phyloP scores from a whole-genome alignment of 1,140 invertebrate genomes.

The Drusus annulatus region DNA sequence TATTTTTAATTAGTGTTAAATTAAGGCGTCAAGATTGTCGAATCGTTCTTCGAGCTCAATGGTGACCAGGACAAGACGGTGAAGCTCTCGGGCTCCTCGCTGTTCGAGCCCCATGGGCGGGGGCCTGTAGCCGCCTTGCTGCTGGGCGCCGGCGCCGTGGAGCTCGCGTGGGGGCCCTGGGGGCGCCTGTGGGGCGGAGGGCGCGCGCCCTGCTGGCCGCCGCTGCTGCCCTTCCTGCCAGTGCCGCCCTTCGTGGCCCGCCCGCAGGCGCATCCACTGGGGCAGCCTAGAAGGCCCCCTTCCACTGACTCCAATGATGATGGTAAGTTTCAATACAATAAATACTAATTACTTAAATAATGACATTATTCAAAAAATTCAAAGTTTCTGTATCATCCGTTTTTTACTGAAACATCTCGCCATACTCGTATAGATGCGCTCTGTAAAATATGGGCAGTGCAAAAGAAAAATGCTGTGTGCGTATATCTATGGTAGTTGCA shows the following conservation, averaged over 20 bases:
- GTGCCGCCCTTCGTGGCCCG: slow-evolving; percentile 44
- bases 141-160: slow-evolving; percentile 30
- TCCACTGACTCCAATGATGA: slow-evolving; percentile 57
- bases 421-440: too few relatives aligned
- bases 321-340: slow-evolving; percentile 14
- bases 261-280: slow-evolving; percentile 29
- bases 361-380: too few relatives aligned
- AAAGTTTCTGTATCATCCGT: too few relatives aligned
- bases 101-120: background rate
- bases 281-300: slow-evolving; percentile 29
- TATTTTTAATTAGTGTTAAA: too few relatives aligned
- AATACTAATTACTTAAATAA: too few relatives aligned
- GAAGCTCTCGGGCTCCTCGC: background rate
- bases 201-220: slow-evolving; percentile 47
- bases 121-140: slow-evolving; percentile 27
- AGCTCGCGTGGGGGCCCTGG: slow-evolving; percentile 25
- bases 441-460: too few relatives aligned
- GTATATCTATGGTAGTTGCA: too few relatives aligned
- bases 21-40: background rate
- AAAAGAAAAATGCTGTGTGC: too few relatives aligned
- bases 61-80: background rate
- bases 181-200: slow-evolving; percentile 27
- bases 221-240: slow-evolving; percentile 50
- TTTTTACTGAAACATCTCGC: too few relatives aligned
- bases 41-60: background rate